These are phyloP conservation scores for Patella caerulea DNA, from an alignment of 2,888 invertebrate species.

Conservation along the genomic window DNA sequence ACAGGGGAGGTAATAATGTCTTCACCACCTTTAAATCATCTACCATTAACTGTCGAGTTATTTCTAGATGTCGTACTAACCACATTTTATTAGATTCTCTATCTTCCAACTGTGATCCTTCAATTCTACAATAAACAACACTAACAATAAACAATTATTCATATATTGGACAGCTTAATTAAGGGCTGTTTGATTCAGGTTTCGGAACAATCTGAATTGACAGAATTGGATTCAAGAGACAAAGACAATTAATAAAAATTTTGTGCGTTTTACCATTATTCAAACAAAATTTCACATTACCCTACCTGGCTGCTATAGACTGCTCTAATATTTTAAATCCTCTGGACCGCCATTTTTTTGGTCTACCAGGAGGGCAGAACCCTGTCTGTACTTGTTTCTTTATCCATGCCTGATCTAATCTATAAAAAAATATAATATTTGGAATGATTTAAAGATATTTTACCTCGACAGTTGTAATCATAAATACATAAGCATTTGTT, in stretches of 20 bases:
- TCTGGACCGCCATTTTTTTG: slow-evolving; percentile 91
- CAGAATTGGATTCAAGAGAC: not conserved
- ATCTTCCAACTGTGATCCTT: slow-evolving; percentile 95
- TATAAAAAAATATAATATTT: slow-evolving; percentile 35
- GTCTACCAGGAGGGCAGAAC: slow-evolving; percentile 94
- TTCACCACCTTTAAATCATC: slow-evolving; percentile 92
- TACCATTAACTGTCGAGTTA: slow-evolving; percentile 85
- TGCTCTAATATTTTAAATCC: slow-evolving; percentile 81
- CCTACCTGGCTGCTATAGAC: slow-evolving; percentile 71
- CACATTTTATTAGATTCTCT: slow-evolving; percentile 92
- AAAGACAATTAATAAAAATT: too few species aligned
- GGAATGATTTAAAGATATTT: too few species aligned
- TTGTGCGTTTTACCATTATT: too few species aligned
- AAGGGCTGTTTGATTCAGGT: not conserved
- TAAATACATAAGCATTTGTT: too few species aligned
- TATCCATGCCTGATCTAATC: slow-evolving; percentile 87
- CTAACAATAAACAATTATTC: not conserved
- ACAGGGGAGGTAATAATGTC: slow-evolving; percentile 82
- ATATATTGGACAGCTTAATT: not conserved
- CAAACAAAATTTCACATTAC: too few species aligned
- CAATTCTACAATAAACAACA: slow-evolving; percentile 79
- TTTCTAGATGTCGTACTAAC: slow-evolving; percentile 93
- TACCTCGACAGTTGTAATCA: too few species aligned
- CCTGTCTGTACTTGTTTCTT: slow-evolving; percentile 85
- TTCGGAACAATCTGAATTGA: not conserved